Conservation (phyloP, 2,888 invertebrate species). For the Tholera decimalis region DNA sequence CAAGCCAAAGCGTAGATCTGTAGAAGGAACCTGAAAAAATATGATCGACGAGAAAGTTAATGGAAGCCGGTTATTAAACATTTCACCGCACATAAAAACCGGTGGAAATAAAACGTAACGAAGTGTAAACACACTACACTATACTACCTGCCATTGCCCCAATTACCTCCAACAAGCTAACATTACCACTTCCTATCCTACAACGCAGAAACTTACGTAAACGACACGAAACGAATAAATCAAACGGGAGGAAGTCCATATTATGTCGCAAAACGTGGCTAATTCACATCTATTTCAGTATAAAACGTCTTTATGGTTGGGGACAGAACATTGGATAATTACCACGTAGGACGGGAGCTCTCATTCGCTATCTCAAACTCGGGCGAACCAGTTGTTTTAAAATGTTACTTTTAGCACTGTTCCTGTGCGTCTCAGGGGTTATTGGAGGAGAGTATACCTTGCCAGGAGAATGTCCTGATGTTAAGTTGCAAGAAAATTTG, state of each 20-base stretch:
- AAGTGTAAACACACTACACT: slow-evolving; percentile 1
- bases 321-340: slow-evolving; percentile 86
- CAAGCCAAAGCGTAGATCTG: too few species aligned
- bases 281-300: slow-evolving; percentile 64
- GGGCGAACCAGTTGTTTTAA: slow-evolving; percentile 67
- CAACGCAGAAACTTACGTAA: slow-evolving; percentile 48
- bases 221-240: slow-evolving; percentile 60
- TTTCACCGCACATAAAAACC: background rate
- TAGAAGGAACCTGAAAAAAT: too few species aligned
- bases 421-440: slow-evolving; percentile 65
- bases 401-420: slow-evolving; percentile 74
- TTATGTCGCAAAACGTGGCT: slow-evolving; percentile 55
- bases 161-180: slow-evolving; percentile 30
- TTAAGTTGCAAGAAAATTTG: slow-evolving; percentile 84
- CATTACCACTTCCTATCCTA: slow-evolving; percentile 33
- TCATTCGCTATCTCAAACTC: slow-evolving; percentile 74
- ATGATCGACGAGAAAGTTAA: too few species aligned
- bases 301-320: slow-evolving; percentile 74
- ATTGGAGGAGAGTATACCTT: slow-evolving; percentile 80
- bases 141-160: background rate
- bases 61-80: background rate
- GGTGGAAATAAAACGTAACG: background rate
- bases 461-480: slow-evolving; percentile 82
- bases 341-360: slow-evolving; percentile 77
- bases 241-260: slow-evolving; percentile 69